These are phyloP conservation scores for Noctilio leporinus DNA, from an alignment of 2,113 vertebrate species.

Conservation along the genomic window DNA sequence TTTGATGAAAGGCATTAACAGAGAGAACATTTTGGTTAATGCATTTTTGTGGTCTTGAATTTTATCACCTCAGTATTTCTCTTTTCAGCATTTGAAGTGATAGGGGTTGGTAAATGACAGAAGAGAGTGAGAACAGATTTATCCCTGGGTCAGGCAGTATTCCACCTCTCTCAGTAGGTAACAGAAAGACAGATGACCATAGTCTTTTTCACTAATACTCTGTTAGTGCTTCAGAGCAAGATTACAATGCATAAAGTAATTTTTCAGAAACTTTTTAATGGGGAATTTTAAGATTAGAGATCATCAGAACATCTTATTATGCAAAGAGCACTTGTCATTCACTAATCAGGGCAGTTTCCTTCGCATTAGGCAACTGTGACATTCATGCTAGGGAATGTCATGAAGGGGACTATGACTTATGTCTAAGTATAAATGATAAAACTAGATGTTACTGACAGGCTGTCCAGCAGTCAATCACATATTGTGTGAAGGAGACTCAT, in stretches of 20 bases:
- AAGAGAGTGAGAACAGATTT: not conserved
- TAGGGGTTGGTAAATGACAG: not conserved
- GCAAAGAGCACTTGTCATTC: slow-evolving; percentile 54
- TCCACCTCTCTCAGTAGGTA: not conserved
- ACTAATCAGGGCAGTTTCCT: slow-evolving; percentile 50
- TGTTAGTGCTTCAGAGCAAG: not conserved
- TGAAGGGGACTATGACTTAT: not conserved
- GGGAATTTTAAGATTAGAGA: slow-evolving; percentile 25
- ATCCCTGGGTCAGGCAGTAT: not conserved
- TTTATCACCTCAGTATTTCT: not conserved
- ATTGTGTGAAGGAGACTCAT: not conserved
- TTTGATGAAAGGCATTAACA: not conserved
- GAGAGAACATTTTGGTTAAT: not conserved
- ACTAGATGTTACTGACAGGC: not conserved
- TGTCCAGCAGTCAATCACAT: not conserved
- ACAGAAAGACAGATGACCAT: not conserved
- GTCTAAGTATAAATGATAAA: not conserved
- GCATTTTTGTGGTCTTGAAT: not conserved
- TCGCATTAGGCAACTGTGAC: slow-evolving; percentile 45
- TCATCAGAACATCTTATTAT: slow-evolving; percentile 62
- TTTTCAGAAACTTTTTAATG: not conserved
- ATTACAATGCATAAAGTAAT: not conserved
- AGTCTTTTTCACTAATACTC: not conserved
- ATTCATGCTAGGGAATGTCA: not conserved
- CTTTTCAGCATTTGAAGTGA: not conserved